Evolutionary conservation across 2,888 invertebrate genomes (phyloP).

Genomic region (Scelioninae gen. 1): DNA sequence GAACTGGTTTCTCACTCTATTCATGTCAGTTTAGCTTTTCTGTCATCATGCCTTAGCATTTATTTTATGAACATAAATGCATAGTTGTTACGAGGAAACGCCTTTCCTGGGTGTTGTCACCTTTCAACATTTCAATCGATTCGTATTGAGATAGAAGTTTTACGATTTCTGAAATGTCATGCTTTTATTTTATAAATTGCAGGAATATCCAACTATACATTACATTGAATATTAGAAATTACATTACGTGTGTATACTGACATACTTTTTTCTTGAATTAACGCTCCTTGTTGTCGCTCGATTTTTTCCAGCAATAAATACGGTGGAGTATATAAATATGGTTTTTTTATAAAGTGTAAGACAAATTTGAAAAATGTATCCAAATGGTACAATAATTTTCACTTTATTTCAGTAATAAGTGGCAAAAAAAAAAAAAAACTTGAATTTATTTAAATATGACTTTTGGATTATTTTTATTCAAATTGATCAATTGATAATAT

Average conservation of each 20-base stretch:
- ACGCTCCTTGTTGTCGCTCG: too few species aligned
- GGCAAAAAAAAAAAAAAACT: too few species aligned
- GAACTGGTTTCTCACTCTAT: slow-evolving; percentile 23
- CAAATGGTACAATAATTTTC: too few species aligned
- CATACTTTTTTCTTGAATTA: too few species aligned
- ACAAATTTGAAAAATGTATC: too few species aligned
- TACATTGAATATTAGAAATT: background rate
- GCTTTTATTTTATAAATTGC: slow-evolving; percentile 31
- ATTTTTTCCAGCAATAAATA: too few species aligned
- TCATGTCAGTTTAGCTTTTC: slow-evolving; percentile 13
- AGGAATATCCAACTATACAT: background rate
- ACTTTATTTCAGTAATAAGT: too few species aligned
- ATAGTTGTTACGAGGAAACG: slow-evolving; percentile 10
- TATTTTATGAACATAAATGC: slow-evolving; percentile 36
- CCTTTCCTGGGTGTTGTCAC: slow-evolving; percentile 43
- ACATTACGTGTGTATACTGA: background rate
- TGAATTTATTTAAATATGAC: too few species aligned
- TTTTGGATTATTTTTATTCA: too few species aligned
- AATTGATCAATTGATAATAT: too few species aligned
- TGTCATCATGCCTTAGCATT: slow-evolving; percentile 35
- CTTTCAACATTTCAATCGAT: slow-evolving; percentile 47
- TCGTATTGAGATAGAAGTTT: slow-evolving; percentile 29
- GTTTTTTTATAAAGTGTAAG: too few species aligned
- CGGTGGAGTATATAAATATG: too few species aligned
- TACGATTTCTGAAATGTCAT: slow-evolving; percentile 39